These are phyloP conservation scores for Reticulitermes lucifugus DNA, from an alignment of 2,888 invertebrate genomes.

Conservation along the genomic window DNA sequence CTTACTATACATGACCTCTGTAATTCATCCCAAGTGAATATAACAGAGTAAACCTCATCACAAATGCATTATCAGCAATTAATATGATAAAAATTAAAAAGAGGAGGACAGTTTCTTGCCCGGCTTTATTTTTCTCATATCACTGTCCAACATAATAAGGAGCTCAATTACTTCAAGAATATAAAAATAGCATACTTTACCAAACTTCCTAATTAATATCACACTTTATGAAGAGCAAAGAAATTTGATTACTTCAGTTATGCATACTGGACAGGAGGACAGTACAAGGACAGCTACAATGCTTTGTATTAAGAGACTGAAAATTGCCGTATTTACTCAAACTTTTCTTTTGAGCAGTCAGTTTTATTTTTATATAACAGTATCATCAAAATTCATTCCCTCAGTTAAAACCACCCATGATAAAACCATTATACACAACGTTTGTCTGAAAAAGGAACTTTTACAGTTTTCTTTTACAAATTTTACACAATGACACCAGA, in stretches of 20 bases:
- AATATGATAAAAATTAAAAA: not conserved
- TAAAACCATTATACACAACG: no score
- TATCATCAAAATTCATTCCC: no score
- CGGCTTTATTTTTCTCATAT: conserved; percentile 48
- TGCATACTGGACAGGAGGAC: not conserved
- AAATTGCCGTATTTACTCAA: conserved; percentile 12
- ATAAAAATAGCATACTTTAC: conserved; percentile 4
- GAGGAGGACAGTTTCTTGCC: conserved; percentile 29
- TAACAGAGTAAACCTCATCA: not conserved
- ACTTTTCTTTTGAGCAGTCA: not conserved
- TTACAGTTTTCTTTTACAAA: no score
- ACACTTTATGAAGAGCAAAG: not conserved
- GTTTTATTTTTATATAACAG: no score
- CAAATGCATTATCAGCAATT: conserved; percentile 5
- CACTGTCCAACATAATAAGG: not conserved
- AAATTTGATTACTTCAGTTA: not conserved
- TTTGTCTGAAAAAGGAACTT: no score
- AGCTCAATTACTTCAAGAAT: not conserved
- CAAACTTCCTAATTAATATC: not conserved
- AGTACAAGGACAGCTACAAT: not conserved
- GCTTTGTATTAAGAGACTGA: not conserved
- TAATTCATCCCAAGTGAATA: not conserved
- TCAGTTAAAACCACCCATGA: no score
- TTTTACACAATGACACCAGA: no score
- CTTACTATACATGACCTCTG: not conserved